Base-by-base conservation (phyloP, 1,140 invertebrate species). In the Nilaparvata lugens region DNA sequence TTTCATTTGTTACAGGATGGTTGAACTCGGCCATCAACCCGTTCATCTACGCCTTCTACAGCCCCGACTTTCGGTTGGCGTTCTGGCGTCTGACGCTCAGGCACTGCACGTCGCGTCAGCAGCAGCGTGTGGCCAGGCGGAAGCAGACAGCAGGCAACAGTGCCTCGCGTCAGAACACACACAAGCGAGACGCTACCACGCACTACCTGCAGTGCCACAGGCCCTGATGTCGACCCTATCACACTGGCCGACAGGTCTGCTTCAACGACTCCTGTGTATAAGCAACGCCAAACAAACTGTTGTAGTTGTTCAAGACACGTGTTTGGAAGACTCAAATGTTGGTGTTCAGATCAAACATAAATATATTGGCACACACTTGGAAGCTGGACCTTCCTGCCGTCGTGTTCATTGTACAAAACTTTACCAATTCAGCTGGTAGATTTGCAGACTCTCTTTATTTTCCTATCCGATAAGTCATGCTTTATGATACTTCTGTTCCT, bases 1-100 rank as follows among this genome's bases (percentile, higher is more conserved):
- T 52, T 35, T 4, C 52, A 63, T 23, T 61, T 62, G 42, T 65
- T 71, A 52, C 63, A 78, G 77, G 86, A 2, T 95, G 94, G 87
- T 83, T 93, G 53, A 97, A 96, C 73, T 94, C 91, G 5, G 87
- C 87, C 1, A 89, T 92, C 52, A 92, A 92, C 73, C 88, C 89
- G 0, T 89, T 91, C 67, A 91, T 92, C 66, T 92, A 92, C 67
- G 90, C 91, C 13, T 90, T 91, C 69, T 90, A 91, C 71, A 92
- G 88, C 67, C 83, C 83, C 0, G 88, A 91, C 70, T 93, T 93
- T 71, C 82, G 88, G 68, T 77, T 86, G 62, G 91, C 90, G 0
- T 91, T 93, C 66, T 89, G 87, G 87, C 76, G 86, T 59, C 69
- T 91, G 9, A 89, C 87, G 4, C 79, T 83, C 28, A 72, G 71